A percentile compares a stretch with the other conserved stretches of the same genome.
These are phyloP conservation scores for Dioctria linearis DNA, from an alignment of 2,888 invertebrate species.

Conservation along the genomic window DNA sequence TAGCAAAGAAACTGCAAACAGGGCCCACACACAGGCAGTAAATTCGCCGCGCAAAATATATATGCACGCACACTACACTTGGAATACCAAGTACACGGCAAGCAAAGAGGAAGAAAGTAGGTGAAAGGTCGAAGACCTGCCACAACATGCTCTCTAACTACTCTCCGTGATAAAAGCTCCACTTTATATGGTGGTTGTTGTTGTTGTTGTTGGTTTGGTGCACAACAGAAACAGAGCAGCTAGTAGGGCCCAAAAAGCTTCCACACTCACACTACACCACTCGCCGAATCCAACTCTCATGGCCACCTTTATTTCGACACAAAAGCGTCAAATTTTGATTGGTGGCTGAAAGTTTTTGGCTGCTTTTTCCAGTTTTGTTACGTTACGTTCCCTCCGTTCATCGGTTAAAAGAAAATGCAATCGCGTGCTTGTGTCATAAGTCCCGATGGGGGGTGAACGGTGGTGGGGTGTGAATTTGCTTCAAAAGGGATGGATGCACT, in stretches of 20 bases:
- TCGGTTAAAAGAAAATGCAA: not conserved
- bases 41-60: slow-evolving; percentile 43
- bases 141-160: slow-evolving; percentile 50
- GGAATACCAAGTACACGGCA: slow-evolving; percentile 3
- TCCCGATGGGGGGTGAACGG: not conserved
- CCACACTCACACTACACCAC: not conserved
- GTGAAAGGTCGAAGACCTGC: slow-evolving; percentile 60
- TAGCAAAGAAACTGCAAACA: slow-evolving; percentile 9
- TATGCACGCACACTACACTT: not conserved
- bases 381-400: not conserved
- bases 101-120: slow-evolving; percentile 57
- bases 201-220: no score
- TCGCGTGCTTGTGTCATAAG: not conserved
- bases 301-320: slow-evolving; percentile 13
- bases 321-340: slow-evolving; percentile 34
- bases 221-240: no score
- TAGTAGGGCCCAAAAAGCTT: no score
- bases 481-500: not conserved
- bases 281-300: slow-evolving; percentile 29
- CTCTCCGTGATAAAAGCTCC: slow-evolving; percentile 24
- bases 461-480: not conserved
- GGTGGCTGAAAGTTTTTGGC: slow-evolving; percentile 31
- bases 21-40: slow-evolving; percentile 8
- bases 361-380: not conserved
- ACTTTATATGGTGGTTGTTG: not conserved